Percentiles rank a stretch among this genome's conserved stretches.
Conservation (phyloP, 2,797 vertebrate species). For the Myotis myotis region DNA sequence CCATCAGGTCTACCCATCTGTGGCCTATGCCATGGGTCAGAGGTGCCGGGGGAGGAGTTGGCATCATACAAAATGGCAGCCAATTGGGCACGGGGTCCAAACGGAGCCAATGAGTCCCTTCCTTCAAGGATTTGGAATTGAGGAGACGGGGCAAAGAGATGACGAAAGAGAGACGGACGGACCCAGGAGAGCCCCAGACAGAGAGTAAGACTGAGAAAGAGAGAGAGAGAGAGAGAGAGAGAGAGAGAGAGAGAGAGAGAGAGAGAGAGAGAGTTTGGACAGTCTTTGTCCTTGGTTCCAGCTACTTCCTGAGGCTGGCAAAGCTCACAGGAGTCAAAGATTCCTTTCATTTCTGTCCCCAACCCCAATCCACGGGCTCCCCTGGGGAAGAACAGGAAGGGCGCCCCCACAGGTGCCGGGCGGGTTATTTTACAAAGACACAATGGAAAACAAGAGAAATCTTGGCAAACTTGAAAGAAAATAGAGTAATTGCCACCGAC, state of each 20-base stretch:
- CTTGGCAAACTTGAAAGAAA: constrained; percentile 83
- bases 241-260: neutral
- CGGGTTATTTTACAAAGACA: constrained; percentile 60
- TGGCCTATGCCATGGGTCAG: rapidly evolving
- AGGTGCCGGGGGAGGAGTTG: neutral
- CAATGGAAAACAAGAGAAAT: constrained; percentile 71
- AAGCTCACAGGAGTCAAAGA: neutral
- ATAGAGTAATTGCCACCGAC: constrained; percentile 82
- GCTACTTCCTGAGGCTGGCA: neutral
- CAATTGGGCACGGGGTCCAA: neutral
- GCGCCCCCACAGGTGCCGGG: constrained; percentile 66
- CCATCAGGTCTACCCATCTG: neutral
- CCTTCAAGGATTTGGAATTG: neutral
- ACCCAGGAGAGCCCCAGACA: neutral
- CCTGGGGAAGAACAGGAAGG: neutral
- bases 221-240: too few species aligned
- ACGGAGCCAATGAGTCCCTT: neutral
- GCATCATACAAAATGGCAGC: neutral
- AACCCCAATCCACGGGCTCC: neutral
- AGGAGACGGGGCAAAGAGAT: neutral
- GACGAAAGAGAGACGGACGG: neutral
- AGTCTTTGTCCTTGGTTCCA: neutral
- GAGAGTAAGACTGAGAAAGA: neutral
- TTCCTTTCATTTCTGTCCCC: neutral
- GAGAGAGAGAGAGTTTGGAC: neutral